These are phyloP conservation scores for Pediacus dermestoides DNA, from an alignment of 2,888 invertebrate genomes.

Conservation along the genomic window DNA sequence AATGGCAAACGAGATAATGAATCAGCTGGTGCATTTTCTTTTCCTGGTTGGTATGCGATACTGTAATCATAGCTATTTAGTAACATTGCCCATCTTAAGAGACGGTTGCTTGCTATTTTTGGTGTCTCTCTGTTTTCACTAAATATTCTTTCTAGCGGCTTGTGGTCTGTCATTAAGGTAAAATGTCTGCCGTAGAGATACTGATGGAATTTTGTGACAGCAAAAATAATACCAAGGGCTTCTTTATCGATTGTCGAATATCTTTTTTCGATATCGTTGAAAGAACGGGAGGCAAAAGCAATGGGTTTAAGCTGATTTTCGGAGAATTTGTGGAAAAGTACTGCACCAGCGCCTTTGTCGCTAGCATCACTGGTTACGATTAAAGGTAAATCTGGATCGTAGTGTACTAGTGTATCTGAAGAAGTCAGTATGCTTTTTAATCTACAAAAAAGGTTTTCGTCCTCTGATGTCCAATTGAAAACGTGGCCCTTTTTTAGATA, in stretches of 20 bases:
- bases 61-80: slow-evolving; percentile 14
- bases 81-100: slow-evolving; percentile 16
- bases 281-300: slow-evolving; percentile 18
- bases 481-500: slow-evolving; percentile 15
- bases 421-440: slow-evolving; percentile 17
- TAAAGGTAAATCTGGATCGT: slow-evolving; percentile 13
- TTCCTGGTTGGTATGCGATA: slow-evolving; percentile 9
- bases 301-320: slow-evolving; percentile 11
- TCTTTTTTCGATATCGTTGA: slow-evolving; percentile 13
- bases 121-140: slow-evolving; percentile 10
- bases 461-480: slow-evolving; percentile 16
- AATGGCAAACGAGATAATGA: slow-evolving; percentile 12
- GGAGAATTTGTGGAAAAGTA: slow-evolving; percentile 12
- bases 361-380: slow-evolving; percentile 17
- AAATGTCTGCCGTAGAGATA: slow-evolving; percentile 14
- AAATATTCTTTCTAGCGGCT: slow-evolving; percentile 17
- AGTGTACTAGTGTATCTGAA: slow-evolving; percentile 19
- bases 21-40: slow-evolving; percentile 17
- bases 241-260: slow-evolving; percentile 22
- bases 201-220: slow-evolving; percentile 15
- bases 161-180: slow-evolving; percentile 15
- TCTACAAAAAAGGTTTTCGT: slow-evolving; percentile 15
- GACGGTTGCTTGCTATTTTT: slow-evolving; percentile 15
- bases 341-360: slow-evolving; percentile 14
- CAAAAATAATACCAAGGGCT: slow-evolving; percentile 18